Evolutionary conservation across 1,140 invertebrate genomes (phyloP), one percentile per base, ranked within the genome.

Genomic region (Procambarus clarkii): DNA sequence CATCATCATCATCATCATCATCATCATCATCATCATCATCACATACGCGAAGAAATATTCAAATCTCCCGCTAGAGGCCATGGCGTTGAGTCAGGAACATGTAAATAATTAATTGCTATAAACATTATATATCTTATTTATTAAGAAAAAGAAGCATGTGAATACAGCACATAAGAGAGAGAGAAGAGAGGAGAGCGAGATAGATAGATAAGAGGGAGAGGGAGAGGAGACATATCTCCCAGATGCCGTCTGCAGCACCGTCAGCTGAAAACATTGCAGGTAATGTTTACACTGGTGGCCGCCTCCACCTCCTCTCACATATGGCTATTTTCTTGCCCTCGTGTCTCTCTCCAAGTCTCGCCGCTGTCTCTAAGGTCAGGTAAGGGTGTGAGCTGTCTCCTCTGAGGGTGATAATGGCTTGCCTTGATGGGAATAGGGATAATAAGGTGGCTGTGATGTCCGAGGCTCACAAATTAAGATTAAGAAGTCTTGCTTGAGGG

Each of bases 201-300:
- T 0, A 34, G 50, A 0, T 3, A 54, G 13, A 54, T 54, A 54
- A 54, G 50, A 54, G 50, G 4, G 8, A 54, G 4, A 54, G 8
- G 50, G 50, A 54, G 50, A 54, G 50, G 50, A 54, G 50, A 54
- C 34, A 34, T 54, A 54, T 54, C 50, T n/a, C 13, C 4, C 64
- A 69, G 21, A 69, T 69, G 64, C 64, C 4, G 60, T 15, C 60
- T 64, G 15, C 15, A 18, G 60, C 15, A 15, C 13, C 18, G 21
- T 69, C 13, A 69, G 64, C 64, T 69, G 64, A n/a, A 69, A 18
- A 69, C 64, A 69, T 69, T 69, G 64, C 54, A 69, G 64, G 64
- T n/a, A 18, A n/a, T 69, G 64, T 69, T 69, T 69, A 69, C 64
- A 69, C 15, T 69, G 15, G 13, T 69, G 64, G 15, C 15, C 5